These are phyloP conservation scores for Megaceryle alcyon DNA, from an alignment of 2,797 vertebrate species.

Conservation along the genomic window DNA sequence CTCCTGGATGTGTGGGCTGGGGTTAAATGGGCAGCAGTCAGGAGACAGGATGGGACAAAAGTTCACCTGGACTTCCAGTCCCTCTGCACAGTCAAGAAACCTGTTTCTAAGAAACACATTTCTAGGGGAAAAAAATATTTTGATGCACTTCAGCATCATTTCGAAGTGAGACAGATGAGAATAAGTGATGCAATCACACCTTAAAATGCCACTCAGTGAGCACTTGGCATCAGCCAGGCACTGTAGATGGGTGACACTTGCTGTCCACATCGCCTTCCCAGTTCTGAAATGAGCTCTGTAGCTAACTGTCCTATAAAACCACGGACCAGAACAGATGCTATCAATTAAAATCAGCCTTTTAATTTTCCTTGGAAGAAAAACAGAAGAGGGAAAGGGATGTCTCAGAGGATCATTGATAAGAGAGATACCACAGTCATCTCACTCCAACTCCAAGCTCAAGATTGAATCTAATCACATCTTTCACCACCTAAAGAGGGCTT, in stretches of 20 bases:
- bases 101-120: background rate
- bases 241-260: background rate
- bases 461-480: background rate
- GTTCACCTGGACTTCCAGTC: background rate
- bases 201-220: conserved; percentile 9
- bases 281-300: background rate
- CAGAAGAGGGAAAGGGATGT: background rate
- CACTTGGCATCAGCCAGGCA: background rate
- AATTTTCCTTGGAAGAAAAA: conserved; percentile 20
- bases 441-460: background rate
- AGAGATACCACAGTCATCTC: background rate
- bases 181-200: conserved; percentile 6
- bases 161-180: conserved; percentile 25
- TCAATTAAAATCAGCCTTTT: conserved; percentile 26
- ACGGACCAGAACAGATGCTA: background rate
- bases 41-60: background rate
- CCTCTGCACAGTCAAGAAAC: background rate
- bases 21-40: background rate
- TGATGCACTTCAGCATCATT: background rate
- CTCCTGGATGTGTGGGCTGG: background rate
- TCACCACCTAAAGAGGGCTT: background rate
- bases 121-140: background rate
- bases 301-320: background rate
- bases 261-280: background rate
- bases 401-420: background rate